A percentile compares a stretch with the other conserved stretches of the same genome.
These are phyloP conservation scores for Clarias batrachus DNA, from an alignment of 2,113 vertebrate genomes.

Conservation along the genomic window DNA sequence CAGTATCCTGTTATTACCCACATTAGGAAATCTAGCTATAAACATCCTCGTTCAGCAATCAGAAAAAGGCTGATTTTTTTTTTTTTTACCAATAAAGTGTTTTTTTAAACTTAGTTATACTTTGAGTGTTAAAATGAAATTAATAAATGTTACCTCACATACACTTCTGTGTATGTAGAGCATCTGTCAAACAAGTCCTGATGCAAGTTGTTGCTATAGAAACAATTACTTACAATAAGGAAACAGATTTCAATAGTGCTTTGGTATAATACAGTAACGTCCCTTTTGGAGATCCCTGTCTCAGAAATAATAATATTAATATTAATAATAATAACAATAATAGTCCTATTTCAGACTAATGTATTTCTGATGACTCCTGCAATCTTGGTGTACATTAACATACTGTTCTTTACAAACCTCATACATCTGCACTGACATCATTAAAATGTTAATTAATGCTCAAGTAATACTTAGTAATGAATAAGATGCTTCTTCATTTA, in stretches of 20 bases:
- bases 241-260: neutral
- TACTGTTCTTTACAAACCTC: neutral
- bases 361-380: slow-evolving; percentile 62
- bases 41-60: too few species aligned
- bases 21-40: too few species aligned
- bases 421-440: neutral
- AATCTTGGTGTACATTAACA: slow-evolving; percentile 52
- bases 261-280: neutral
- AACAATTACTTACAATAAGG: neutral
- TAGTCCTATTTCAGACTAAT: slow-evolving; percentile 75
- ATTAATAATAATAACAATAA: too few species aligned
- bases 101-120: too few species aligned
- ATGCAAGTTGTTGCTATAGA: neutral
- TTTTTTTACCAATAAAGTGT: too few species aligned
- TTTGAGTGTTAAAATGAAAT: neutral
- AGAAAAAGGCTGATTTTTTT: too few species aligned
- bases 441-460: neutral
- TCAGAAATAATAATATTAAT: neutral
- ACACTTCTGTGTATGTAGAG: neutral
- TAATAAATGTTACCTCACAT: neutral
- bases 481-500: neutral
- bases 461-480: neutral
- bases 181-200: neutral
- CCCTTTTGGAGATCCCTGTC: slow-evolving; percentile 75
- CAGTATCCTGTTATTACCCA: too few species aligned